Percentiles rank a stretch among this genome's conserved stretches.
phyloP scores from a whole-genome alignment of 2,888 invertebrate species.

The Leptinotarsa peninsularis region DNA sequence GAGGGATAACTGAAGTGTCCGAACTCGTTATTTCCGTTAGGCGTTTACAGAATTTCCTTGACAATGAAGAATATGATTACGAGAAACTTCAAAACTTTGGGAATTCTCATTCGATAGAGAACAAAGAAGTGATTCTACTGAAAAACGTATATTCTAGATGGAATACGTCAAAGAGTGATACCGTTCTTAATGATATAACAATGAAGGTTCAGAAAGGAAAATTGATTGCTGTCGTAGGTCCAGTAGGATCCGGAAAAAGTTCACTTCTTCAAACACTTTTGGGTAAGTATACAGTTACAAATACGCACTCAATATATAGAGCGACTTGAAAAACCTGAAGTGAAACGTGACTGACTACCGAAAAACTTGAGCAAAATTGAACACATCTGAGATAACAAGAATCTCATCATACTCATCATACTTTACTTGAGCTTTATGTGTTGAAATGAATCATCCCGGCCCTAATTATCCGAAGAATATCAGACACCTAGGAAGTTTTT shows the following conservation, averaged over 20 bases:
- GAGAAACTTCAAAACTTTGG: conserved; percentile 52
- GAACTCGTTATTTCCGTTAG: conserved; percentile 65
- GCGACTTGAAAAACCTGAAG: neutral
- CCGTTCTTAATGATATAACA: conserved; percentile 57
- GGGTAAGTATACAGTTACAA: conserved; percentile 26
- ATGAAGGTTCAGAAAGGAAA: conserved; percentile 55
- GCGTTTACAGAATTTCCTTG: conserved; percentile 63
- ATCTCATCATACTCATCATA: too few species aligned
- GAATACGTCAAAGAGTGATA: conserved; percentile 57
- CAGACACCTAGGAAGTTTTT: too few species aligned
- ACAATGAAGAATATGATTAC: conserved; percentile 57
- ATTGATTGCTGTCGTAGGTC: conserved; percentile 70
- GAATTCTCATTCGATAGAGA: conserved; percentile 36
- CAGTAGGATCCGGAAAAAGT: conserved; percentile 74
- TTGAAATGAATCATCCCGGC: too few species aligned
- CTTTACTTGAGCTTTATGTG: too few species aligned
- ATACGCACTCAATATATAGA: neutral
- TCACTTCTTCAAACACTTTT: conserved; percentile 69
- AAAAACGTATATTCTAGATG: conserved; percentile 60
- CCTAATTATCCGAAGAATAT: too few species aligned
- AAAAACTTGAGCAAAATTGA: too few species aligned
- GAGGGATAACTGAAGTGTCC: conserved; percentile 66
- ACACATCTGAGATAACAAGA: too few species aligned
- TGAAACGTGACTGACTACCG: too few species aligned
- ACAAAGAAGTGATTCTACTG: conserved; percentile 53